Conservation (phyloP, 2,113 vertebrate genomes). For the Bubalus kerabau region DNA sequence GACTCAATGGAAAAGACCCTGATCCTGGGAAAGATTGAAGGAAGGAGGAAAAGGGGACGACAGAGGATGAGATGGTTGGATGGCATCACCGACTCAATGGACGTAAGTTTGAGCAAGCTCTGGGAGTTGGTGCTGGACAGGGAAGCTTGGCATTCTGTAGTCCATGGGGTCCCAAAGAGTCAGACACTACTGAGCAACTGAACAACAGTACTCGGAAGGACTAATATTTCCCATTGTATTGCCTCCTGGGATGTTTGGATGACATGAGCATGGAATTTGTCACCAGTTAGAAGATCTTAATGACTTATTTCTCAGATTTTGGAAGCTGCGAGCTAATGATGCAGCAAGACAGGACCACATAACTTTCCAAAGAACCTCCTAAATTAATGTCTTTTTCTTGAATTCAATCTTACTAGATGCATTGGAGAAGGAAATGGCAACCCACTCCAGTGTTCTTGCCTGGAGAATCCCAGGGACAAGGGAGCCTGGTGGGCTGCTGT, state of each 20-base stretch:
- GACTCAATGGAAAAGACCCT: not conserved
- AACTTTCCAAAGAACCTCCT: not conserved
- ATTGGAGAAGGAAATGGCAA: no score
- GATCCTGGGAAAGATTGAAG: not conserved
- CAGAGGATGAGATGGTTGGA: not conserved
- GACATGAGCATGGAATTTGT: not conserved
- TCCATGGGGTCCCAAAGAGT: not conserved
- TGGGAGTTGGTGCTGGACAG: not conserved
- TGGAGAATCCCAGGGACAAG: no score
- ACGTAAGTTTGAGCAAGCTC: not conserved
- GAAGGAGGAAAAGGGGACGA: fast-evolving
- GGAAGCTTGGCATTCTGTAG: not conserved
- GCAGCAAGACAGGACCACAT: not conserved
- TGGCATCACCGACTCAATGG: not conserved
- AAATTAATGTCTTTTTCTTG: not conserved
- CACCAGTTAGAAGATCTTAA: not conserved
- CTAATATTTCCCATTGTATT: not conserved
- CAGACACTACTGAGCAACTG: not conserved
- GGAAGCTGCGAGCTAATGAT: not conserved
- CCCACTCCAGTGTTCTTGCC: no score
- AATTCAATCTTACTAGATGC: not conserved
- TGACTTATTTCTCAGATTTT: not conserved
- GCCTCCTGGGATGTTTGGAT: not conserved
- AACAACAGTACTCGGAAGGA: not conserved
- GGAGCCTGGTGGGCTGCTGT: no score